A percentile compares a stretch with the other conserved stretches of the same genome.
Conservation (phyloP, 2,888 invertebrate genomes). For the Drosophila peninsularis region DNA sequence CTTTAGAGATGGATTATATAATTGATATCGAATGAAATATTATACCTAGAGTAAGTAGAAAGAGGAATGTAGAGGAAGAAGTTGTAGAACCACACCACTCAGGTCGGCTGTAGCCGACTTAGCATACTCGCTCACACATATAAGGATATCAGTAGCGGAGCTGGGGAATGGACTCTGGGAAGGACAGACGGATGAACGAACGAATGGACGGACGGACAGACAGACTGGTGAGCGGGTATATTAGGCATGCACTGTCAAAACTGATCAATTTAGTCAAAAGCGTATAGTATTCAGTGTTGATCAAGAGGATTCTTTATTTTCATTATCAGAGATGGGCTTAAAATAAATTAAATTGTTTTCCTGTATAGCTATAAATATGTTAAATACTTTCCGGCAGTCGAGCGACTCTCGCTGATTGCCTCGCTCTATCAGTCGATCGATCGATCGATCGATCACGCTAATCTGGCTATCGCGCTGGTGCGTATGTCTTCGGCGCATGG, state of each 20-base stretch:
- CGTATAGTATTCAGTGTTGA: neutral
- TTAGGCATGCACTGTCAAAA: neutral
- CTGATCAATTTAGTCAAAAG: neutral
- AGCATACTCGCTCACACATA: neutral
- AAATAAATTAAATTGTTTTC: slow-evolving; percentile 37
- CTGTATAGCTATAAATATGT: slow-evolving; percentile 19
- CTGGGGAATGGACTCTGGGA: no score
- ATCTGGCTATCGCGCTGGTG: slow-evolving; percentile 47
- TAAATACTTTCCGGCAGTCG: slow-evolving; percentile 11
- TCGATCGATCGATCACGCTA: slow-evolving; percentile 24
- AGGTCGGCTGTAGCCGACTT: neutral
- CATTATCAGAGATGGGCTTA: slow-evolving; percentile 13
- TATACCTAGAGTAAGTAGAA: no score
- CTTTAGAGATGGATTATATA: neutral
- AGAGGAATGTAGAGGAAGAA: no score
- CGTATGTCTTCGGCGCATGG: slow-evolving; percentile 88
- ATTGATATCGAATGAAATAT: neutral
- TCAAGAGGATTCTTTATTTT: slow-evolving; percentile 26
- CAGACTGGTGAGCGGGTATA: neutral
- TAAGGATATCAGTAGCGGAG: no score
- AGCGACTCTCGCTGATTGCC: slow-evolving; percentile 4
- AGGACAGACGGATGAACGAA: no score
- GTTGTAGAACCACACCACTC: neutral
- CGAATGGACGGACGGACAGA: neutral
- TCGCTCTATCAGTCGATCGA: neutral